Percentiles rank a stretch among this genome's conserved stretches.
These are phyloP conservation scores for Mola mola DNA, from an alignment of 2,113 vertebrate species.

Conservation along the genomic window DNA sequence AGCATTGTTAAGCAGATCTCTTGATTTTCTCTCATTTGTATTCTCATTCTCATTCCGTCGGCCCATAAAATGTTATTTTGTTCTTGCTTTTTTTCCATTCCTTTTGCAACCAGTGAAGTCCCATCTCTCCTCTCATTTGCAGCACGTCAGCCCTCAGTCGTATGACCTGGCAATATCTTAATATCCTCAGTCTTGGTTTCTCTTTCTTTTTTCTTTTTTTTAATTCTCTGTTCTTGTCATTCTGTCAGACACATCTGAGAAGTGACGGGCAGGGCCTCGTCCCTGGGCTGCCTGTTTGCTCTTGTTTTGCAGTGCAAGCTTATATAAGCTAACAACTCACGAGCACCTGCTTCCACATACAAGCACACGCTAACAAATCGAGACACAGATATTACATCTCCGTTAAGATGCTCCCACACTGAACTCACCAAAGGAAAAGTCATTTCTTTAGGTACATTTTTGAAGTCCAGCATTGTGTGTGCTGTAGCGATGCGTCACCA, in stretches of 20 bases:
- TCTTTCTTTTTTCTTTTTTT: conserved; percentile 18
- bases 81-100: too few species aligned
- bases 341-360: conserved; percentile 52
- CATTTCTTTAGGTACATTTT: conserved; percentile 3
- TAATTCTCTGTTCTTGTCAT: conserved; percentile 23
- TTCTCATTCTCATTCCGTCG: conserved; percentile 14
- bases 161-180: conserved; percentile 8
- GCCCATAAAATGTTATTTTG: too few species aligned
- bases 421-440: too few species aligned
- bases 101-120: too few species aligned
- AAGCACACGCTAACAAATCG: not conserved
- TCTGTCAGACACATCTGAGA: conserved; percentile 17
- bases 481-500: conserved; percentile 34
- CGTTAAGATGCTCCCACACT: conserved; percentile 2
- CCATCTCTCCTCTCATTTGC: conserved; percentile 46
- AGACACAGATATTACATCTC: not conserved
- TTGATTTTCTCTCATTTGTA: not conserved
- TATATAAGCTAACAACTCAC: conserved; percentile 61
- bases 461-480: not conserved
- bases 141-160: conserved; percentile 16
- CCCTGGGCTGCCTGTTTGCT: conserved; percentile 48
- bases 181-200: conserved; percentile 6
- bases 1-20: too few species aligned
- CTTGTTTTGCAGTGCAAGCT: conserved; percentile 51
- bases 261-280: conserved; percentile 51